phyloP scores from a whole-genome alignment of 2,113 vertebrate genomes.

The Brachyhypopomus occidentalis region DNA sequence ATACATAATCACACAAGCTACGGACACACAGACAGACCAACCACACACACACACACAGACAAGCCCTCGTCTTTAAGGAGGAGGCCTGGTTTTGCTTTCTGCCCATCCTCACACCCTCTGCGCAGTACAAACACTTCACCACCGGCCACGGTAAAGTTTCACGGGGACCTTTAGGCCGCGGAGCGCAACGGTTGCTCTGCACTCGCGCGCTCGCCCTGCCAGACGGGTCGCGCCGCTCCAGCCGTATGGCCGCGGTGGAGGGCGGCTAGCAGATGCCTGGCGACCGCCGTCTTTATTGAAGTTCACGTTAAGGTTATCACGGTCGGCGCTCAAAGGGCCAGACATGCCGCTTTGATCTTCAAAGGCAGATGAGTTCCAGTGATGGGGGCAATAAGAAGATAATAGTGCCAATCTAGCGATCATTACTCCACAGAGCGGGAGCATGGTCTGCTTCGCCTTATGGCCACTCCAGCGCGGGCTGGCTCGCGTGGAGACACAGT shows the following conservation, averaged over 20 bases:
- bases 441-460: slow-evolving; percentile 31
- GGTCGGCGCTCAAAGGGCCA: slow-evolving; percentile 65
- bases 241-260: neutral
- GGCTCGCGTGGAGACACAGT: slow-evolving; percentile 59
- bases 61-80: too few relatives aligned
- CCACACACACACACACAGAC: too few relatives aligned
- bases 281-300: slow-evolving; percentile 70
- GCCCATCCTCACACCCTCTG: neutral
- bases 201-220: neutral
- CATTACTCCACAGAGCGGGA: slow-evolving; percentile 62
- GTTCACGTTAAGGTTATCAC: slow-evolving; percentile 67
- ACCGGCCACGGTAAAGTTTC: too few relatives aligned
- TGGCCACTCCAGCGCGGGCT: neutral
- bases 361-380: slow-evolving; percentile 71
- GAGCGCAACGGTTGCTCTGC: too few relatives aligned
- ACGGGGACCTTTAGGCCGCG: too few relatives aligned
- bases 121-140: too few relatives aligned
- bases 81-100: neutral
- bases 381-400: slow-evolving; percentile 68
- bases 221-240: neutral
- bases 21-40: too few relatives aligned
- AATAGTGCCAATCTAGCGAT: slow-evolving; percentile 66
- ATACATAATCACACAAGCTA: too few relatives aligned
- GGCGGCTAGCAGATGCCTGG: slow-evolving; percentile 51
- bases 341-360: slow-evolving; percentile 71